Conservation (phyloP, 1,140 invertebrate genomes). For the Forficula auricularia region DNA sequence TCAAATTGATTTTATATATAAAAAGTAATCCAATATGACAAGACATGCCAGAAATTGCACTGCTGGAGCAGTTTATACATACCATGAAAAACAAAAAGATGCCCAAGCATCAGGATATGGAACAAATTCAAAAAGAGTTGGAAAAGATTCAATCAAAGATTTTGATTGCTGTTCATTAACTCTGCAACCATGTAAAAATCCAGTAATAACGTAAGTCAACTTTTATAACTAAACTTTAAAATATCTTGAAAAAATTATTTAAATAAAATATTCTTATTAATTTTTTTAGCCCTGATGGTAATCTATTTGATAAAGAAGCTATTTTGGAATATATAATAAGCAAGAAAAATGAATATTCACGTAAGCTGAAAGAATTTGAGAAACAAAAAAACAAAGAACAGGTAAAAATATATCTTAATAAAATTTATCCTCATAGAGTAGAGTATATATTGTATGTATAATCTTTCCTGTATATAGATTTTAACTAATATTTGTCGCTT, state of each 20-base stretch:
- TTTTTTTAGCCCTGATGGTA: constrained; percentile 68
- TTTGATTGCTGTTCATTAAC: constrained; percentile 97
- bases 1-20: too few species aligned
- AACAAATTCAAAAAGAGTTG: constrained; percentile 64
- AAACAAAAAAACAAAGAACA: constrained; percentile 64
- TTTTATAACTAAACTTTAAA: constrained; percentile 3
- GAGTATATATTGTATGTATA: not conserved
- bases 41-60: constrained; percentile 95
- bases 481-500: too few species aligned
- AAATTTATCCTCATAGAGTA: not conserved
- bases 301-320: constrained; percentile 92
- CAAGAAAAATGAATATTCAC: constrained; percentile 82
- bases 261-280: not conserved
- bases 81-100: constrained; percentile 95
- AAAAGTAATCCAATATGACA: constrained; percentile 43
- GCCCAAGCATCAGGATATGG: constrained; percentile 80
- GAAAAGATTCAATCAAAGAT: constrained; percentile 92
- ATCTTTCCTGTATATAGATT: not conserved
- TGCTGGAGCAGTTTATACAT: constrained; percentile 93
- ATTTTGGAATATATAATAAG: constrained; percentile 89
- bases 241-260: not conserved
- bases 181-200: constrained; percentile 83
- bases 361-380: constrained; percentile 85
- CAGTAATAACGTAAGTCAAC: constrained; percentile 58
- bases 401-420: constrained; percentile 18